These are phyloP conservation scores for Spizaetus ornatus DNA, from an alignment of 2,113 vertebrate genomes.

Conservation along the genomic window DNA sequence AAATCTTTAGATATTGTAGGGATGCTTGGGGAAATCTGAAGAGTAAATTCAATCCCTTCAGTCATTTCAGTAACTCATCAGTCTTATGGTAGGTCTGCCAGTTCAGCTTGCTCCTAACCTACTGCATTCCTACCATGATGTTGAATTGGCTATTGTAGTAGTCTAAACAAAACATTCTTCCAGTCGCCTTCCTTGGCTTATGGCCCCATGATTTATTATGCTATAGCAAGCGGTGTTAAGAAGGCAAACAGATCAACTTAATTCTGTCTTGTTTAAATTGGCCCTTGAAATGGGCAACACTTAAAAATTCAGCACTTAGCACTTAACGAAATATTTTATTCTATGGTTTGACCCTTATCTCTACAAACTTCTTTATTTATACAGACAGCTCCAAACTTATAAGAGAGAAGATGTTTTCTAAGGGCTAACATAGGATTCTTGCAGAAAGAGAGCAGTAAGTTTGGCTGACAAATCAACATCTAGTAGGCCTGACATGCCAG, in stretches of 20 bases:
- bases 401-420: not conserved
- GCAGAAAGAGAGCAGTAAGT: not conserved
- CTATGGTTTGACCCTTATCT: not conserved
- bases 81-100: not conserved
- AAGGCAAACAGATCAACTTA: constrained; percentile 40
- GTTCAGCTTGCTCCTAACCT: not conserved
- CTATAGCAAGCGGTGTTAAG: not conserved
- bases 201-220: constrained; percentile 11
- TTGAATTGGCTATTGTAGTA: constrained; percentile 38
- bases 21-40: not conserved
- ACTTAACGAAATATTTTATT: not conserved
- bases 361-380: not conserved
- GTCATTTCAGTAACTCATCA: not conserved
- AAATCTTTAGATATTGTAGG: not conserved
- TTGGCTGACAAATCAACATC: not conserved
- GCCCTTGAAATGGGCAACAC: not conserved
- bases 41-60: not conserved
- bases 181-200: constrained; percentile 34
- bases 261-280: constrained; percentile 38
- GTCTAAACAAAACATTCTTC: constrained; percentile 63
- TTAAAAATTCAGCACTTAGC: not conserved
- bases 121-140: not conserved
- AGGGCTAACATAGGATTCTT: not conserved
- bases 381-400: not conserved
- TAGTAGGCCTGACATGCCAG: not conserved